Base-by-base conservation (phyloP, 2,113 vertebrate genomes). In the Nyctereutes procyonoides region DNA sequence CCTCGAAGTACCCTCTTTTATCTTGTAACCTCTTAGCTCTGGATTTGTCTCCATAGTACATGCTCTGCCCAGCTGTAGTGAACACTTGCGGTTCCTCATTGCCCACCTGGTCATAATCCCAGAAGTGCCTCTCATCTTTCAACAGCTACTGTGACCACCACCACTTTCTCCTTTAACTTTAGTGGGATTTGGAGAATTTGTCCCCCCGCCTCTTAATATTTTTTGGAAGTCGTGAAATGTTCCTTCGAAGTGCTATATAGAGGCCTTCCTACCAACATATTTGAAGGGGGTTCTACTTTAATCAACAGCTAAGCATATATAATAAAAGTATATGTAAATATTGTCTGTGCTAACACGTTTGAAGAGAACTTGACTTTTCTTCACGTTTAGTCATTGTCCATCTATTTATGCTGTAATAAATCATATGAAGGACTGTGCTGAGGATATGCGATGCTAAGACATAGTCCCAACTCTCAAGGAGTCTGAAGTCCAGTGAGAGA, bases 71-170 rank as follows among this genome's bases (percentile, higher is more conserved):
- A 32, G 1, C 17, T 12, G 26, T 28, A 48, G 24, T 26, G 14
- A 35, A 6, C 3, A 7, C 58, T 9, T 20, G 8, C 24, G 30
- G 17, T 22, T 82, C 26, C 38, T 28, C 15, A 0, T n/a, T 22
- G 22, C 32, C 28, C 58, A 2, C 22, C 58, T 56, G 7, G 4
- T 48, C 58, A 2, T 1, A 11, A 5, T 15, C 9, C 51, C 12
- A 11, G 58, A 9, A 2, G 16, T 4, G 15, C 14, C 38, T 17
- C 48, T 53, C 1, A 3, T 14, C 22, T 48, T 83, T 56, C 20
- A 13, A 0, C 3, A 8, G 38, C 35, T 11, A 4, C 35, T 32
- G 0, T 12, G 24, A 48, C 2, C 22, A 5, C 35, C 16, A 28
- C 26, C 35, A 8, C 32, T 35, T 24, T 55, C 65, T 92, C 30